A percentile compares a stretch with the other conserved stretches of the same genome.
phyloP scores from a whole-genome alignment of 2,797 vertebrate genomes.

The Intellagama lesueurii region DNA sequence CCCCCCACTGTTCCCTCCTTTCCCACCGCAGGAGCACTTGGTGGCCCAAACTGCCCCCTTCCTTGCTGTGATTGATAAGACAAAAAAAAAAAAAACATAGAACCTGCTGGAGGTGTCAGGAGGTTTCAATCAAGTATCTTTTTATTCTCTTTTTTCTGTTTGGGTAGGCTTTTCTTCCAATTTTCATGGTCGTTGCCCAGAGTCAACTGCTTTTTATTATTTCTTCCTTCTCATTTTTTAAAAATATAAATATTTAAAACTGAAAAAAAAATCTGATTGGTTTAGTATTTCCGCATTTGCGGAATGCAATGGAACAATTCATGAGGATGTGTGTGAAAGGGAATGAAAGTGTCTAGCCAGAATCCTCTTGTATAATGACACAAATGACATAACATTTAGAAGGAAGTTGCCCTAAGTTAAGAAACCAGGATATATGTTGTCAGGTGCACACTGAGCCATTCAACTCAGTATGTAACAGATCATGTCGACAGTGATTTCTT shows the following conservation, averaged over 20 bases:
- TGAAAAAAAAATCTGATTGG: slow-evolving; percentile 8
- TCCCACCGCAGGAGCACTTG: slow-evolving; percentile 30
- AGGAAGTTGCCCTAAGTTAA: too few relatives aligned
- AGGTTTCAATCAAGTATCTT: slow-evolving; percentile 44
- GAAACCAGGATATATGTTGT: too few relatives aligned
- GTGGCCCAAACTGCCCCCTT: slow-evolving; percentile 2
- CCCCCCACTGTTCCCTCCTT: background rate
- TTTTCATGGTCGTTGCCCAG: slow-evolving; percentile 38
- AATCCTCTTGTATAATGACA: too few relatives aligned
- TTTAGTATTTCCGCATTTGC: slow-evolving; percentile 33
- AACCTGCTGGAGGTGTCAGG: slow-evolving; percentile 28
- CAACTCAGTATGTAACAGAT: too few relatives aligned
- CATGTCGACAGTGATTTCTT: too few relatives aligned
- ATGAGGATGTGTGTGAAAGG: slow-evolving; percentile 3
- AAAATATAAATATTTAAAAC: slow-evolving; percentile 50
- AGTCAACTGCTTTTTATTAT: slow-evolving; percentile 43
- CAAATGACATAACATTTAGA: too few relatives aligned
- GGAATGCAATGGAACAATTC: background rate
- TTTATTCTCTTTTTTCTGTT: slow-evolving; percentile 46
- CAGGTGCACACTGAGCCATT: too few relatives aligned
- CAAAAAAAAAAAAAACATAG: background rate
- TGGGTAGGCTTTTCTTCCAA: slow-evolving; percentile 32
- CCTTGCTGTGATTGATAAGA: slow-evolving; percentile 19
- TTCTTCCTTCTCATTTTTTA: slow-evolving; percentile 26
- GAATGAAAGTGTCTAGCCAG: background rate